Evolutionary conservation across 2,888 invertebrate genomes (phyloP), one percentile per base, ranked within the genome.

Genomic region (Eustalomyia histrio): DNA sequence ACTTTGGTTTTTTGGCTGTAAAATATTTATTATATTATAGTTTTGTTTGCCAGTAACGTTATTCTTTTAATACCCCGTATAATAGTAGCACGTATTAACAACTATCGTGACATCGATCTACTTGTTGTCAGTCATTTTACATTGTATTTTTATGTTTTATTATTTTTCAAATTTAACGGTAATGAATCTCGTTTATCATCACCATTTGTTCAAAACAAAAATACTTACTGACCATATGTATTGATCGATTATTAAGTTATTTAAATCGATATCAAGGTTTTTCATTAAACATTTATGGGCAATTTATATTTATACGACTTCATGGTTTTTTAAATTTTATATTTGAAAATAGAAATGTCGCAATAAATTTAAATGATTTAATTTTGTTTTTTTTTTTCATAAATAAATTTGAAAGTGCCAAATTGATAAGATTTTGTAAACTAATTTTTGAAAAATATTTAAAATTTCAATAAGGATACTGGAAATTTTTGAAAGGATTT

Each of bases 231-330:
- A 29, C 7, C 29, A 39, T 39, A 47, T n/a, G n/a, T 57, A 57
- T 55, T 39, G 10, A 61, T 75, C 39, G 55, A 72, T 80, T 52
- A 52, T 63, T 76, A 33, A 76, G 57, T 18, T 67, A 73, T 68
- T 68, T 72, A 61, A 80, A 80, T 80, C 50, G 75, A 75, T 75
- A 65, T 43, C 79, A 75, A 80, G 79, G 79, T 39, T 74, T 65
- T 55, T 17, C 14, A 35, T 6, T 60, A 35, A 14, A 24, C 60
- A 73, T 21, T 75, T 61, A 71, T 47, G 8, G 55, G n/a, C 29
- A 18, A 68, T 73, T 74, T 63, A 52, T 63, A 57, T 61, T 61
- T 35, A 12, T 50, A 18, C 9, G 14, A 61, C 24, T 47, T 39
- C 39, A 39, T 39, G 39, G 39, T 39, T 39, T 39, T 12, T 12